Evolutionary conservation across 2,113 vertebrate genomes (phyloP), one percentile per base, ranked within the genome.

Genomic region (Varanus komodoensis): DNA sequence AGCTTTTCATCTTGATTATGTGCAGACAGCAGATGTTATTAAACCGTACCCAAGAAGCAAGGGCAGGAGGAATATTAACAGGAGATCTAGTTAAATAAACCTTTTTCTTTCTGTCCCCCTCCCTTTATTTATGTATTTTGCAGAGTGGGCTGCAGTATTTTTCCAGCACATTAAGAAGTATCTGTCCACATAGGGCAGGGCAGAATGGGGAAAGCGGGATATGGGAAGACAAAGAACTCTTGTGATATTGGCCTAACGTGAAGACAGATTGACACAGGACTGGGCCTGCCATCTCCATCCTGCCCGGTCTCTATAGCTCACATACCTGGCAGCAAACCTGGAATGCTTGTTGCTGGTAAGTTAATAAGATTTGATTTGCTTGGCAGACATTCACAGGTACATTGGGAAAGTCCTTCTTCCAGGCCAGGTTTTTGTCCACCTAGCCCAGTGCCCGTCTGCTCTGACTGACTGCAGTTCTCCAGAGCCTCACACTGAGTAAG

Each of bases 1-100:
- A 95, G 90, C 89, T 96, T 95, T 93, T 69, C 74, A 93, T 93
- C 94, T 95, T 95, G 93, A 95, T 96, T 81, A 95, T 92, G 95
- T 93, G 90, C 94, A 96, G 93, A 94, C 86, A 94, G 77, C n/a
- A 95, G 87, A 91, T 82, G 82, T 93, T 92, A 92, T 92, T 94
- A 93, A 96, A 93, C 92, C 94, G 78, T 84, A 91, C 92, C 94
- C 87, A 94, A 52, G n/a, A 32, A 88, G 64, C 25, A 9, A 44
- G 67, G 48, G 52, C 6, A 27, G 25, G 52, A 52, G 50, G n/a
- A 44, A 87, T 86, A 82, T 95, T 94, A 95, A 85, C 89, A 85
- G 17, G 87, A 89, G 81, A 57, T 50, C 90, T 93, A 27, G 67
- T 88, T 64, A 88, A 80, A 84, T 94, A 87, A 90, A 93, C 92